phyloP scores from a whole-genome alignment of 2,888 invertebrate genomes.

The Phengaris alcon region DNA sequence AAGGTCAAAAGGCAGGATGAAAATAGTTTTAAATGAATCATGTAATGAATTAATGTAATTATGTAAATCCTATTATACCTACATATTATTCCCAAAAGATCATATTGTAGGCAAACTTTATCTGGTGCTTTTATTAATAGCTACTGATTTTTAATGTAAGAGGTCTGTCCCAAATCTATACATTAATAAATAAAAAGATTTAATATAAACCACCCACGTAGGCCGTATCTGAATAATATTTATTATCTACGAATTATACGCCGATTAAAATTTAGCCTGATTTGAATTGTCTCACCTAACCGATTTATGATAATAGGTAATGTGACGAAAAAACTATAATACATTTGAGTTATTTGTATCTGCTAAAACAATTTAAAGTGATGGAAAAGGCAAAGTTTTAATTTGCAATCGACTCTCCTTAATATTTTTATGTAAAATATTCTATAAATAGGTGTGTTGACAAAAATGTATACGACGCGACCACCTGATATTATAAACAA shows the following conservation, averaged over 20 bases:
- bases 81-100: not conserved
- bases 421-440: no score
- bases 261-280: constrained; percentile 31
- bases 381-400: not conserved
- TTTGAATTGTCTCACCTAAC: constrained; percentile 51
- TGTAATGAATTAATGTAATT: not conserved
- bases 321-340: constrained; percentile 39
- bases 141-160: not conserved
- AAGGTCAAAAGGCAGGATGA: no score
- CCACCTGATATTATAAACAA: no score
- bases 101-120: not conserved
- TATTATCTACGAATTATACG: constrained; percentile 12
- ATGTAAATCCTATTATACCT: not conserved
- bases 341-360: not conserved
- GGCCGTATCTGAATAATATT: not conserved
- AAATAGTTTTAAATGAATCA: not conserved
- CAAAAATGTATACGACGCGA: no score
- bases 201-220: constrained; percentile 2
- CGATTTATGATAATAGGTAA: constrained; percentile 56
- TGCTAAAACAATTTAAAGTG: not conserved
- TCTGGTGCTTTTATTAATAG: not conserved
- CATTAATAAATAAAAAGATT: not conserved
- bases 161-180: not conserved
- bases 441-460: no score
- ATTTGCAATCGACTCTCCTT: not conserved